phyloP scores from a whole-genome alignment of 2,888 invertebrate genomes.

The Leuctra nigra region DNA sequence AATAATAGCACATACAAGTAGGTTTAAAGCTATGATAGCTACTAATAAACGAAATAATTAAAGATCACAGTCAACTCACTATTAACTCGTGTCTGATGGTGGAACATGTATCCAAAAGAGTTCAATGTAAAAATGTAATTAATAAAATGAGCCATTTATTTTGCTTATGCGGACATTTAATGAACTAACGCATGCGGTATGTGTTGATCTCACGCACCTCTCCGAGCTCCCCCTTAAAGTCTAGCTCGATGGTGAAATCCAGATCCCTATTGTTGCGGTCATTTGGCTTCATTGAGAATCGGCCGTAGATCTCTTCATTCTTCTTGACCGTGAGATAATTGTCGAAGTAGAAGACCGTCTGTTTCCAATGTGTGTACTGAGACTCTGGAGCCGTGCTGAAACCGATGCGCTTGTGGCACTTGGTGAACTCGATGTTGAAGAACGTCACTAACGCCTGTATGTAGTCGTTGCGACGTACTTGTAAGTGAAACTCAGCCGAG shows the following conservation, averaged over 20 bases:
- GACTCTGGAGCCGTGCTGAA: constrained; percentile 98
- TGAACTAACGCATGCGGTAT: constrained; percentile 91
- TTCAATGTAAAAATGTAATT: no score
- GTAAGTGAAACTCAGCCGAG: constrained; percentile 75
- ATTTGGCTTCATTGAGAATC: constrained; percentile 92
- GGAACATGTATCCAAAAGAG: no score
- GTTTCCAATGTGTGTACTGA: constrained; percentile 99
- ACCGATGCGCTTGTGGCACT: constrained; percentile 96
- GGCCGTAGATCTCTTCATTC: constrained; percentile 87
- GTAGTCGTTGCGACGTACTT: constrained; percentile 82
- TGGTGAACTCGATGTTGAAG: constrained; percentile 99
- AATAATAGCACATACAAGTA: no score
- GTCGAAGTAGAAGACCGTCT: constrained; percentile 96
- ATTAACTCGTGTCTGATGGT: no score
- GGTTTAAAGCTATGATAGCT: no score
- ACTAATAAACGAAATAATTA: no score
- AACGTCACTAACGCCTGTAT: constrained; percentile 97
- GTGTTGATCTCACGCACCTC: constrained; percentile 78
- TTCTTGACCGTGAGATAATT: constrained; percentile 96
- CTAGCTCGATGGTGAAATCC: constrained; percentile 89
- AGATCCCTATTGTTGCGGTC: constrained; percentile 94
- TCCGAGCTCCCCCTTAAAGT: constrained; percentile 86
- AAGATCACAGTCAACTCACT: no score
- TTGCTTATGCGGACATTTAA: no score
- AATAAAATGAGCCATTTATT: no score